Percentiles rank a stretch among this genome's conserved stretches.
These are phyloP conservation scores for Ips typographus DNA, from an alignment of 1,140 invertebrate species.

Conservation along the genomic window DNA sequence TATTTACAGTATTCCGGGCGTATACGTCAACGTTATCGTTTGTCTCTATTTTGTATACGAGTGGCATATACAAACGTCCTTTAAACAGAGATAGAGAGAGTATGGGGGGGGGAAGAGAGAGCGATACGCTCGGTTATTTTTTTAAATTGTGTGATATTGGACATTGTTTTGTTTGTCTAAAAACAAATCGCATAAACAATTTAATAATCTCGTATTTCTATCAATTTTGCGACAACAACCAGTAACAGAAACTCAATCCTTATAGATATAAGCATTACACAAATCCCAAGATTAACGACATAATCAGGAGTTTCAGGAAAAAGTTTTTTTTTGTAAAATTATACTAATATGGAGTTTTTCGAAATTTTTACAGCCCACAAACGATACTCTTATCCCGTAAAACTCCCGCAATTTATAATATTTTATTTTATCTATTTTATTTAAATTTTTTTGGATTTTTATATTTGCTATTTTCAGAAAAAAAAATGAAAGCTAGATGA, in stretches of 20 bases:
- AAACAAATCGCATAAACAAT: too few relatives aligned
- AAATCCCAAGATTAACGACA: slow-evolving; percentile 33
- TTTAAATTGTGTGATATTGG: neutral
- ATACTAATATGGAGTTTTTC: neutral
- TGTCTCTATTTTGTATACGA: slow-evolving; percentile 26
- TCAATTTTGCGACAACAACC: neutral
- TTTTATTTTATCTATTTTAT: slow-evolving; percentile 25
- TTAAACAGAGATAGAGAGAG: slow-evolving; percentile 15
- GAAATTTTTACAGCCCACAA: neutral
- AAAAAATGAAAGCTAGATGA: slow-evolving; percentile 33
- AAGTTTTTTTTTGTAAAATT: neutral
- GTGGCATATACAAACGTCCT: slow-evolving; percentile 24
- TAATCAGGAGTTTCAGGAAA: slow-evolving; percentile 19
- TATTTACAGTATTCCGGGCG: slow-evolving; percentile 34
- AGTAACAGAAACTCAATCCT: slow-evolving; percentile 21
- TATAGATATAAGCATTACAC: slow-evolving; percentile 28
- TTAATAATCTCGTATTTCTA: too few relatives aligned
- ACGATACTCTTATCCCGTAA: neutral
- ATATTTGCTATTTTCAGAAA: slow-evolving; percentile 21
- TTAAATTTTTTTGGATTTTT: slow-evolving; percentile 31
- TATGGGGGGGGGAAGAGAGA: slow-evolving; percentile 8
- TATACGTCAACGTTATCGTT: slow-evolving; percentile 14
- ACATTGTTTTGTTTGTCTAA: too few relatives aligned
- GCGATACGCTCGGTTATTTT: slow-evolving; percentile 20
- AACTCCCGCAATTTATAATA: slow-evolving; percentile 23